Conservation (phyloP, 2,888 invertebrate species). For the Hirtodrosophila cameraria region DNA sequence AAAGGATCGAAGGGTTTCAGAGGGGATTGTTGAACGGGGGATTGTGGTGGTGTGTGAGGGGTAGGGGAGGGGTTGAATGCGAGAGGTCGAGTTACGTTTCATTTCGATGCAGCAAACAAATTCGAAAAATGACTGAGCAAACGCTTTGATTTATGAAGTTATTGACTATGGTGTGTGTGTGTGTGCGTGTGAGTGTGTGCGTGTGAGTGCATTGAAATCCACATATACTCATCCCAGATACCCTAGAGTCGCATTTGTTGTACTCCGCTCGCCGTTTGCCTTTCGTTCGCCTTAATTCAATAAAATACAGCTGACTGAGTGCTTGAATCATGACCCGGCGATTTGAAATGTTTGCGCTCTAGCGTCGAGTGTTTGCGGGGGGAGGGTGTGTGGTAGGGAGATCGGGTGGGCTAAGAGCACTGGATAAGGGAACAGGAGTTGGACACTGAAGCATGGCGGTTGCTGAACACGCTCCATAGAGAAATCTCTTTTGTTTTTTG, state of each 20-base stretch:
- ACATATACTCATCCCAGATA: slow-evolving; percentile 12
- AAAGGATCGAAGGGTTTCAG: too few species aligned
- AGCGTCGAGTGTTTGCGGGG: slow-evolving; percentile 28
- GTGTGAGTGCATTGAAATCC: slow-evolving; percentile 27
- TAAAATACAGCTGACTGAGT: slow-evolving; percentile 78
- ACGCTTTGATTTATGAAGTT: slow-evolving; percentile 79
- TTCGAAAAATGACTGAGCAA: slow-evolving; percentile 79
- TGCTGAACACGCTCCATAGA: slow-evolving; percentile 68
- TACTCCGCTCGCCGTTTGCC: slow-evolving; percentile 29
- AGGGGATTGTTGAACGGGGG: neutral
- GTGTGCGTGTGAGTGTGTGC: slow-evolving; percentile 6
- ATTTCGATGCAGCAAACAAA: slow-evolving; percentile 70
- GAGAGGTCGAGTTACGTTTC: slow-evolving; percentile 49
- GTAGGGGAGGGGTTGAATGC: neutral
- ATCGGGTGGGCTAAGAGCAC: slow-evolving; percentile 1
- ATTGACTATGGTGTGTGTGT: slow-evolving; percentile 46
- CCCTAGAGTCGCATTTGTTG: slow-evolving; percentile 70
- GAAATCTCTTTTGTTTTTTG: slow-evolving; percentile 69
- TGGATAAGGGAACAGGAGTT: slow-evolving; percentile 13
- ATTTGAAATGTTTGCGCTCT: slow-evolving; percentile 72
- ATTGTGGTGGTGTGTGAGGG: neutral
- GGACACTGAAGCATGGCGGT: slow-evolving; percentile 51
- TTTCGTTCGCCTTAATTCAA: slow-evolving; percentile 67
- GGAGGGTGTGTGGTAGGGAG: neutral
- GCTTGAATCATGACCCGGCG: slow-evolving; percentile 77